Conservation (phyloP, 2,888 invertebrate species). For the Philereme vetulata region DNA sequence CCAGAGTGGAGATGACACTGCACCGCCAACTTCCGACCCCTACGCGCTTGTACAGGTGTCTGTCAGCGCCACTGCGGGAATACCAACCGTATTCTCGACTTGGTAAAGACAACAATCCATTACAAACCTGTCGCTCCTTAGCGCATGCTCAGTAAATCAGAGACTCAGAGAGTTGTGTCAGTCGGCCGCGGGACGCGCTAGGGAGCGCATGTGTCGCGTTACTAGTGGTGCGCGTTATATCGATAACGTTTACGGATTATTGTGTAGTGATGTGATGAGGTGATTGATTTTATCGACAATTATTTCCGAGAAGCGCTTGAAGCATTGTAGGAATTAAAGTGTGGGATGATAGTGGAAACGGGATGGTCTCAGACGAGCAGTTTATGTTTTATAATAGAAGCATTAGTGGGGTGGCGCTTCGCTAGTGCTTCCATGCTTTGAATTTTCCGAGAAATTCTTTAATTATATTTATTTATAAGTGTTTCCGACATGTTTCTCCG, state of each 20-base stretch:
- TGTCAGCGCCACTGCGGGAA: slow-evolving; percentile 38
- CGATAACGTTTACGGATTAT: slow-evolving; percentile 34
- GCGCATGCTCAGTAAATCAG: slow-evolving; percentile 54
- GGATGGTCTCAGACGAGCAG: slow-evolving; percentile 35
- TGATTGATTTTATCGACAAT: slow-evolving; percentile 30
- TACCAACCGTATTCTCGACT: slow-evolving; percentile 38
- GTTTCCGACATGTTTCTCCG: not conserved
- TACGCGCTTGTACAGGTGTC: slow-evolving; percentile 75
- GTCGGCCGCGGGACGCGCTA: slow-evolving; percentile 59
- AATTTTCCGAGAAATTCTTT: slow-evolving; percentile 20
- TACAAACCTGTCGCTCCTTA: slow-evolving; percentile 19
- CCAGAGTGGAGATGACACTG: slow-evolving; percentile 81
- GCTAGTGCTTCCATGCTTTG: slow-evolving; percentile 26
- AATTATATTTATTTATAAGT: slow-evolving; percentile 5
- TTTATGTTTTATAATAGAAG: slow-evolving; percentile 70
- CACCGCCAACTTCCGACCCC: slow-evolving; percentile 79
- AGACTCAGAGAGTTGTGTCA: slow-evolving; percentile 63
- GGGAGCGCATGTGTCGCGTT: slow-evolving; percentile 44
- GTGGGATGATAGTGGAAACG: slow-evolving; percentile 20
- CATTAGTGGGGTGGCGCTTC: slow-evolving; percentile 52
- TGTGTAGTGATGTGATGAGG: slow-evolving; percentile 59
- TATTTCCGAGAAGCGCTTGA: too few species aligned
- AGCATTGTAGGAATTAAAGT: slow-evolving; percentile 4
- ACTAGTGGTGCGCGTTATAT: slow-evolving; percentile 25
- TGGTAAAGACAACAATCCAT: slow-evolving; percentile 43